A percentile compares a stretch with the other conserved stretches of the same genome.
phyloP scores from a whole-genome alignment of 2,888 invertebrate species.

The Thelaira solivaga region DNA sequence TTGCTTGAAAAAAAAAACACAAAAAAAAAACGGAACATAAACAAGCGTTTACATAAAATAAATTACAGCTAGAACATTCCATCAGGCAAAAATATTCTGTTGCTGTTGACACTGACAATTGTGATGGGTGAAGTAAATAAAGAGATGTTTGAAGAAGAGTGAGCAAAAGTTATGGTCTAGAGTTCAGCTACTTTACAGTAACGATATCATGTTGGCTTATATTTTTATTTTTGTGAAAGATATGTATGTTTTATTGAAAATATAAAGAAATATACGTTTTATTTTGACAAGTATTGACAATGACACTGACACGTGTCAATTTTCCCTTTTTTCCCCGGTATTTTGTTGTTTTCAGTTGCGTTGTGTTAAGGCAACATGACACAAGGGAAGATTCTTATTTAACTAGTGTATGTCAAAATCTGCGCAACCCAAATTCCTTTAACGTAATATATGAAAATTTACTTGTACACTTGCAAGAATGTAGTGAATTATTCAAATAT shows the following conservation, averaged over 20 bases:
- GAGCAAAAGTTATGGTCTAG: not conserved
- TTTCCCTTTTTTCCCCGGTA: slow-evolving; percentile 14
- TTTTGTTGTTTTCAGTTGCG: slow-evolving; percentile 9
- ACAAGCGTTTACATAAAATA: not conserved
- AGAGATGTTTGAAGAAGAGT: not conserved
- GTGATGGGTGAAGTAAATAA: slow-evolving; percentile 23
- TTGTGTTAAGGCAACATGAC: slow-evolving; percentile 4
- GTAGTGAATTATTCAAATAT: not conserved
- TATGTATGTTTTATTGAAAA: slow-evolving; percentile 7
- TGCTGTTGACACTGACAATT: slow-evolving; percentile 5
- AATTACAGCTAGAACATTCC: slow-evolving; percentile 45
- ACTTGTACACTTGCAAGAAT: not conserved
- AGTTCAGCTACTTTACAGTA: slow-evolving; percentile 28
- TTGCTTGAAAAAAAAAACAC: not conserved
- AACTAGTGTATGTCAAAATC: slow-evolving; percentile 33
- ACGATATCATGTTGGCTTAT: slow-evolving; percentile 27
- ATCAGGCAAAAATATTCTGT: slow-evolving; percentile 30
- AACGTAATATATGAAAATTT: not conserved
- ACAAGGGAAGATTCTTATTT: slow-evolving; percentile 13
- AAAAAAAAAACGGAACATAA: not conserved
- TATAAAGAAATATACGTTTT: slow-evolving; percentile 27
- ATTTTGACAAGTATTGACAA: slow-evolving; percentile 64
- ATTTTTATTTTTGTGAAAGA: not conserved
- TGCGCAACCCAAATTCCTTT: slow-evolving; percentile 1
- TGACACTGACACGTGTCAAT: slow-evolving; percentile 70